Base-by-base conservation (phyloP, 35 echinoderm and acorn worm species). In the Diadema setosum region DNA sequence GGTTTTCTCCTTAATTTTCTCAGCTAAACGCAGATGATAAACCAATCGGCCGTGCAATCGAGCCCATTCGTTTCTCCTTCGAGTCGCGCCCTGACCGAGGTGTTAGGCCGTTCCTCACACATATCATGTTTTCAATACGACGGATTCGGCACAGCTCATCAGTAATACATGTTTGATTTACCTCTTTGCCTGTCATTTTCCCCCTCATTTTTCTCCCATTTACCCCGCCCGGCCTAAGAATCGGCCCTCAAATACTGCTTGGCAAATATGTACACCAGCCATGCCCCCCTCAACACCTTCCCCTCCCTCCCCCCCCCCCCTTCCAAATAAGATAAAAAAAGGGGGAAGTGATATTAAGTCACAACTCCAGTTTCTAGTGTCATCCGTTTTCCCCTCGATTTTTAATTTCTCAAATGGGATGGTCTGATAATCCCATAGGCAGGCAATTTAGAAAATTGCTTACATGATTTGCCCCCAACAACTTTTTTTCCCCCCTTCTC, bases 391-490 rank as follows among this genome's bases (percentile, higher is more conserved):
- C 43, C 40, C 25, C 40, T 20, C 40, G 15, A 78, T 78, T 44
- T 78, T 78, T 78, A 78, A 78, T 78, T 78, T 78, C 73, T 78
- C 73, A 78, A 78, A 78, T 78, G 73, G 73, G 73, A 78, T 78
- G 73, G 35, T 35, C 73, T 41, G 73, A 78, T 78, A 78, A 78
- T 78, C 73, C 73, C 73, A 78, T 78, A 78, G 73, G 73, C 73
- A 41, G 73, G 73, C 73, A 78, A 78, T 78, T 78, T 78, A 78
- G 73, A 78, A 78, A 78, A 78, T 78, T 78, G 73, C 73, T 78
- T 78, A 44, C 73, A 78, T 78, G 73, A 78, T 78, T 78, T 78
- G 73, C 73, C 73, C 73, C 44, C 73, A 24, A 29, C 63, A 67
- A 67, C 63, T 67, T 67, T 67, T 16, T 67, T 18, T 67, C 63